These are phyloP conservation scores for Marasmarcha lunaedactyla DNA, from an alignment of 2,888 invertebrate genomes.

Conservation along the genomic window DNA sequence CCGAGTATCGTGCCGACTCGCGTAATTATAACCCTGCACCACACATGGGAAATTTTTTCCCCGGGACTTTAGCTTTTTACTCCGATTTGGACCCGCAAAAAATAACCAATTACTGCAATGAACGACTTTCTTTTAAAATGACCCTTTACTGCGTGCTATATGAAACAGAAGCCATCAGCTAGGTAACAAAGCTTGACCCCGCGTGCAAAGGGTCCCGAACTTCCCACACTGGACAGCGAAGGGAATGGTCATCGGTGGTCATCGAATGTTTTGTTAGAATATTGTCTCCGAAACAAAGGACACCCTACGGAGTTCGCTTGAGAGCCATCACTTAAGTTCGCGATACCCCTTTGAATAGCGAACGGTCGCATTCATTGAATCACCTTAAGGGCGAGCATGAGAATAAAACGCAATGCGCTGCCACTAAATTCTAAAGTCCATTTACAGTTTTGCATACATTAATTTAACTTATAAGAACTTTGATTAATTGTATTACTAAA, in stretches of 20 bases:
- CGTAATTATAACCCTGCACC: constrained; percentile 64
- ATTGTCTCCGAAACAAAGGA: constrained; percentile 41
- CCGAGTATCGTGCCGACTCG: constrained; percentile 49
- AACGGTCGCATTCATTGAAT: constrained; percentile 36
- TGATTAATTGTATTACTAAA: no score
- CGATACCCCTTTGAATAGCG: constrained; percentile 44
- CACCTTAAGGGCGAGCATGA: not conserved
- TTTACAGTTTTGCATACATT: no score
- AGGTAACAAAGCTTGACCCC: constrained; percentile 48
- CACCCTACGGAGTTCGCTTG: constrained; percentile 42
- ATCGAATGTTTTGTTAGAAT: constrained; percentile 49
- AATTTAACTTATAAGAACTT: no score
- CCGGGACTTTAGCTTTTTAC: constrained; percentile 40
- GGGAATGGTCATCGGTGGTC: constrained; percentile 62
- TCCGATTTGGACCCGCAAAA: constrained; percentile 51
- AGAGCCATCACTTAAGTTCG: constrained; percentile 42
- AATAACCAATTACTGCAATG: constrained; percentile 38
- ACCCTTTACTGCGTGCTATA: constrained; percentile 37
- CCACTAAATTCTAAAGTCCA: not conserved
- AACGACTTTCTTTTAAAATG: constrained; percentile 32
- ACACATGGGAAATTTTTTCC: constrained; percentile 52
- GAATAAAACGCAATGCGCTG: constrained; percentile 1
- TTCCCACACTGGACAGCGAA: constrained; percentile 64
- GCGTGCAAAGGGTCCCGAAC: constrained; percentile 38
- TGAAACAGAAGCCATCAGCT: constrained; percentile 37